Evolutionary conservation across 53 echinoderm and acorn worm species (phyloP), one percentile per base, ranked within the genome.

Genomic region (Holothuria leucospilota): DNA sequence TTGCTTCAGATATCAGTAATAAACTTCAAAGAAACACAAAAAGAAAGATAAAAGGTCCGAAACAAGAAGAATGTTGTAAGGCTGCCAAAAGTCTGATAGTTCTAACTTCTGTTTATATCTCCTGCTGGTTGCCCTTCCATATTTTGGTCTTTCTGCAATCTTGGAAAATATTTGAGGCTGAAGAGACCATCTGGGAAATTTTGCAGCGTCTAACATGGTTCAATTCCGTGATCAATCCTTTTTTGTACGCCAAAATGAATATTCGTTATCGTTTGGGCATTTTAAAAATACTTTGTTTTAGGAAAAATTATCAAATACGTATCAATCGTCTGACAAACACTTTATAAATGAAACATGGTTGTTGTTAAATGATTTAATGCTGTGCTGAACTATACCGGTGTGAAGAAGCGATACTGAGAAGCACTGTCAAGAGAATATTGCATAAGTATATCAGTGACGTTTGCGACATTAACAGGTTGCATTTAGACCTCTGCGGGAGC

Each of bases 151-250:
- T 80, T 59, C 18, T 21, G n/a, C 59, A 80, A 30, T 62, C 62
- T 24, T 80, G 29, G 61, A 20, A 80, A 2, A 28, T 80, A 21
- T 61, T 53, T 59, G 52, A 80, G 16, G 72, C 60, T 8, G 68
- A 70, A 1, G 64, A 68, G 16, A 46, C 67, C 11, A 68, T 63
- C 3, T 89, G 89, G 87, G 88, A 91, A 67, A 82, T 94, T 8
- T 84, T 91, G 11, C 89, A 87, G 20, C 63, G 89, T 39, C 28
- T 91, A 15, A 82, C 89, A 25, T 94, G 94, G 94, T 92, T 92
- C 56, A 94, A 91, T 75, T 94, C 91, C 16, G 89, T 91, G 10
- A 41, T 91, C 15, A 94, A 94, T 67, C 94, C 94, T 49, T 89
- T 89, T 60, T 84, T 94, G 15, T 94, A 94, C 67, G 94, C 94